These are phyloP conservation scores for Schrankia costaestrigalis DNA, from an alignment of 2,888 invertebrate species.

Conservation along the genomic window DNA sequence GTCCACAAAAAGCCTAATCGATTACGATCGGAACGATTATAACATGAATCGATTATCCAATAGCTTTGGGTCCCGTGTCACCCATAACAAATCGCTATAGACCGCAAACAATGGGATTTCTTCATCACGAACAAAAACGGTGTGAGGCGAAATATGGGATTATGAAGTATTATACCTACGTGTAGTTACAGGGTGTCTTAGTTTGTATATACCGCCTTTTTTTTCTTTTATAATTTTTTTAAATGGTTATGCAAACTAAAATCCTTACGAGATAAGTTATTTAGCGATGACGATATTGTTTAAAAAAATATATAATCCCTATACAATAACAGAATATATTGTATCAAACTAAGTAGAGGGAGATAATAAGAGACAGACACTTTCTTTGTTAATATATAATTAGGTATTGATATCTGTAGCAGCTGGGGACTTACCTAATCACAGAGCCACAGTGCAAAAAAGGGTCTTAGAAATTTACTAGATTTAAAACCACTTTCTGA, in stretches of 20 bases:
- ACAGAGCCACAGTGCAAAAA: too few species aligned
- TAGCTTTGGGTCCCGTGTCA: conserved; percentile 61
- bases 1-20: conserved; percentile 69
- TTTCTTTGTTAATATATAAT: too few species aligned
- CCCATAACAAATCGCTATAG: conserved; percentile 64
- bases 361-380: too few species aligned
- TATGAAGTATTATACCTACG: conserved; percentile 54
- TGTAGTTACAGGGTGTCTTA: conserved; percentile 49
- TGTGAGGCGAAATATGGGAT: conserved; percentile 65
- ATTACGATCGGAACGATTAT: conserved; percentile 69
- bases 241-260: neutral
- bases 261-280: too few species aligned
- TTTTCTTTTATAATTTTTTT: neutral
- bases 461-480: too few species aligned
- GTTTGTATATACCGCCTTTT: neutral
- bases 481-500: too few species aligned
- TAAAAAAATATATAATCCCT: too few species aligned
- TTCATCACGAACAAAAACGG: conserved; percentile 75
- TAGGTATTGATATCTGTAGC: too few species aligned
- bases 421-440: too few species aligned
- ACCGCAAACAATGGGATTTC: conserved; percentile 70
- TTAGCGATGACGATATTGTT: too few species aligned
- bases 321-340: too few species aligned
- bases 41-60: conserved; percentile 69
- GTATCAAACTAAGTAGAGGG: too few species aligned